Percentiles rank a stretch among this genome's conserved stretches.
Conservation (phyloP, 2,888 invertebrate genomes). For the Erynnis tages region DNA sequence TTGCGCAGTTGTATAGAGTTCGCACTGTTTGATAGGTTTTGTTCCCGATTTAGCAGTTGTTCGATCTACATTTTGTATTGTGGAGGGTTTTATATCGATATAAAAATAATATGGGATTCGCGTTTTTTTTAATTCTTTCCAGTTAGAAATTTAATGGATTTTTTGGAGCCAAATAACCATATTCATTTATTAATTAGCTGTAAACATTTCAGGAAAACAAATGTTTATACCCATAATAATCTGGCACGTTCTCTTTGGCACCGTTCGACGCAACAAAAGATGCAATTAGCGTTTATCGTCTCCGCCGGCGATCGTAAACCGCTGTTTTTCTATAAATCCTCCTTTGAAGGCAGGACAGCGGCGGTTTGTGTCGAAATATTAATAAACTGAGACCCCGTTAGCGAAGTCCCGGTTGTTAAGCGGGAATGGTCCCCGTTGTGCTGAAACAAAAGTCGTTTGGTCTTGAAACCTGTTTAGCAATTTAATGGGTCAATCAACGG, state of each 20-base stretch:
- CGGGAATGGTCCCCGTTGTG: slow-evolving; percentile 1
- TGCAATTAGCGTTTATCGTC: slow-evolving; percentile 17
- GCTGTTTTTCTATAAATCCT: slow-evolving; percentile 16
- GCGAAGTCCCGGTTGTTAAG: slow-evolving; percentile 9
- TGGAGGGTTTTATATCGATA: not conserved
- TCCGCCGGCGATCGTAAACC: slow-evolving; percentile 8
- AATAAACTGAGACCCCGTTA: slow-evolving; percentile 14
- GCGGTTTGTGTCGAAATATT: slow-evolving; percentile 14
- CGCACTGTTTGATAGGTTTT: slow-evolving; percentile 1
- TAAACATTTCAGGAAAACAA: too few relatives aligned
- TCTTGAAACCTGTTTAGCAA: not conserved
- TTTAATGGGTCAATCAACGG: not conserved
- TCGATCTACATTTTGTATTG: not conserved
- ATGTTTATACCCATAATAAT: too few relatives aligned
- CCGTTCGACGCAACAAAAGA: slow-evolving; percentile 5
- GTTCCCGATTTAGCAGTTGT: not conserved
- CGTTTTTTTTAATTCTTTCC: too few relatives aligned
- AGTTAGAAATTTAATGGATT: too few relatives aligned
- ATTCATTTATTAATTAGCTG: too few relatives aligned
- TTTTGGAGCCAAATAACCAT: too few relatives aligned
- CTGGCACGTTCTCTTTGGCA: not conserved
- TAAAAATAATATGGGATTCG: too few relatives aligned
- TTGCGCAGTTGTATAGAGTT: slow-evolving; percentile 6
- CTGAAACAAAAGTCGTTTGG: slow-evolving; percentile 6
- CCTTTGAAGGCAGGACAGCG: slow-evolving; percentile 9